phyloP scores from a whole-genome alignment of 2,113 vertebrate genomes.

The Sebastes fasciatus region DNA sequence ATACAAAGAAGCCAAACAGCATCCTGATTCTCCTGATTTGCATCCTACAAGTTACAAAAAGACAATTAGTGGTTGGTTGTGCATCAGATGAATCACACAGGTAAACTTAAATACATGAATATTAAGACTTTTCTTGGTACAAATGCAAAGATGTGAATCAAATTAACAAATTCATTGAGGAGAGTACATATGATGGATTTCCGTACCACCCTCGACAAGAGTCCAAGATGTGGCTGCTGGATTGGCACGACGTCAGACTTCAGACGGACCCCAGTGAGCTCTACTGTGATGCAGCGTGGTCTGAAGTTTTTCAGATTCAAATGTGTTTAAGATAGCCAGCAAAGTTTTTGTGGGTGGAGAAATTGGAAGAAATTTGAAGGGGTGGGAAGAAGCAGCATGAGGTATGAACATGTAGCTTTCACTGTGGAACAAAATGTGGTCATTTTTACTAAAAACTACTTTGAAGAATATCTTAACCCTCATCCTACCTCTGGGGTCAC shows the following conservation, averaged over 20 bases:
- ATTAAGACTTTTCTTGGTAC: neutral
- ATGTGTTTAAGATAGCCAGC: slow-evolving; percentile 48
- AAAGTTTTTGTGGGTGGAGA: slow-evolving; percentile 78
- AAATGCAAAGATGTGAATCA: slow-evolving; percentile 10
- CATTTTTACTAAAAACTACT: neutral
- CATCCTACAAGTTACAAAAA: slow-evolving; percentile 46
- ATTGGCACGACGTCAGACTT: slow-evolving; percentile 27
- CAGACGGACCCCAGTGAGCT: slow-evolving; percentile 32
- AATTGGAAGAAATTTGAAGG: slow-evolving; percentile 21
- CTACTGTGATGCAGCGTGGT: slow-evolving; percentile 19
- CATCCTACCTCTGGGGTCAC: too few relatives aligned
- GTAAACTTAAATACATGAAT: neutral
- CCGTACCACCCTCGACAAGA: slow-evolving; percentile 45
- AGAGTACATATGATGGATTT: slow-evolving; percentile 3
- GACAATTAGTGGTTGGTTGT: neutral
- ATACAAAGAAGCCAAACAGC: slow-evolving; percentile 51
- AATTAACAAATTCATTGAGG: neutral
- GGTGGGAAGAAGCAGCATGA: slow-evolving; percentile 48
- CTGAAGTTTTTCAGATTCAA: slow-evolving; percentile 42
- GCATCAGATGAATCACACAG: neutral
- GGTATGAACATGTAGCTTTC: neutral
- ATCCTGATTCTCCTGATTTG: slow-evolving; percentile 41
- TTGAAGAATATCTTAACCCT: neutral
- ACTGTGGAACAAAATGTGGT: neutral
- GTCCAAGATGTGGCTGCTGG: slow-evolving; percentile 37